Conservation (phyloP, 2,797 vertebrate genomes). For the Caiman crocodilus region DNA sequence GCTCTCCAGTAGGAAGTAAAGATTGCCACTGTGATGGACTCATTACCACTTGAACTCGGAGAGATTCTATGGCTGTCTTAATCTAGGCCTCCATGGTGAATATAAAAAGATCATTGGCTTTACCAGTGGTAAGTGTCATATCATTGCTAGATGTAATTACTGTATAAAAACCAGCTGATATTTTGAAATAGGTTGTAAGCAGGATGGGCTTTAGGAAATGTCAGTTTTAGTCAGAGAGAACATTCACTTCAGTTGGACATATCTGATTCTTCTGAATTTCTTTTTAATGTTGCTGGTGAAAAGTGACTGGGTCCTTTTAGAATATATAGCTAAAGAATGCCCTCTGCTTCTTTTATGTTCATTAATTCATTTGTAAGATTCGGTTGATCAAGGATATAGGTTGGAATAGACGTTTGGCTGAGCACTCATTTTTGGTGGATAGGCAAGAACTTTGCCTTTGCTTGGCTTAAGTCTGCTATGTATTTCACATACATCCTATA, state of each 20-base stretch:
- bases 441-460: neutral
- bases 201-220: neutral
- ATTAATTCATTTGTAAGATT: neutral
- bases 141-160: neutral
- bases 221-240: neutral
- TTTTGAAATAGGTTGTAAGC: conserved; percentile 7
- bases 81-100: neutral
- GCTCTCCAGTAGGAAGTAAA: neutral
- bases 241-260: neutral
- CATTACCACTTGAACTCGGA: accelerated
- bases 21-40: neutral
- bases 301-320: neutral
- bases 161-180: neutral
- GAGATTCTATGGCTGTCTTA: neutral
- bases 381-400: neutral
- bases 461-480: neutral
- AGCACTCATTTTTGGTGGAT: neutral
- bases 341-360: neutral
- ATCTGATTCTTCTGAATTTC: neutral
- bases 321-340: neutral
- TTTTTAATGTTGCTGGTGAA: neutral
- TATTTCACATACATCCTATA: neutral
- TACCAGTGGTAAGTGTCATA: neutral
- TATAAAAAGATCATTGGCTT: neutral
- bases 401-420: neutral